Evolutionary conservation across 1,140 invertebrate species (phyloP).

Genomic region (Saccostrea cuccullata): DNA sequence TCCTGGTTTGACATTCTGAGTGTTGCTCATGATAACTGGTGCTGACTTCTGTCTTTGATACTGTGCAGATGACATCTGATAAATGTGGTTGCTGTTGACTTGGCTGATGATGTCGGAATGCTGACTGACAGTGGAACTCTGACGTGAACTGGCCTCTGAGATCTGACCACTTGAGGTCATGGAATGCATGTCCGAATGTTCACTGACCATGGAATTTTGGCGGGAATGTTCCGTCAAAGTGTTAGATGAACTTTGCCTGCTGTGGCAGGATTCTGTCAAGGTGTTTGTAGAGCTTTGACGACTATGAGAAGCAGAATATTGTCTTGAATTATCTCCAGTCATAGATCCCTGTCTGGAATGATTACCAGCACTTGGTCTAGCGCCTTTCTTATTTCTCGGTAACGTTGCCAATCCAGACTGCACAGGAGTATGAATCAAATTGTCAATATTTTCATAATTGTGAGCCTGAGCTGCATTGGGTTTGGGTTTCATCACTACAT

Average conservation of each 20-base stretch:
- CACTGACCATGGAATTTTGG: slow-evolving; percentile 45
- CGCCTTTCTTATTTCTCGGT: slow-evolving; percentile 69
- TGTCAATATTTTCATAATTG: slow-evolving; percentile 66
- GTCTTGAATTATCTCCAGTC: slow-evolving; percentile 24
- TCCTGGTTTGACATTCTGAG: slow-evolving; percentile 43
- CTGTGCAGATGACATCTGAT: slow-evolving; percentile 22
- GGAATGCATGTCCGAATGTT: slow-evolving; percentile 32
- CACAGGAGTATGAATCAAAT: slow-evolving; percentile 66
- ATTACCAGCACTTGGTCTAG: slow-evolving; percentile 34
- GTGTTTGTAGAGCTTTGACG: slow-evolving; percentile 48
- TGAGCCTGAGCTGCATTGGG: slow-evolving; percentile 54
- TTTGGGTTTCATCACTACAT: slow-evolving; percentile 69
- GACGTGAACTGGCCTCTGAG: slow-evolving; percentile 36
- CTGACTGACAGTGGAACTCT: slow-evolving; percentile 53
- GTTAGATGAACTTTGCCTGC: slow-evolving; percentile 53
- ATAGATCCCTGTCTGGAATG: slow-evolving; percentile 57
- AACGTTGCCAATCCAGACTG: slow-evolving; percentile 74
- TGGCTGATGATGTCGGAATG: slow-evolving; percentile 47
- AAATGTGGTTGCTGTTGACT: neutral
- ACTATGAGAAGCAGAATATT: slow-evolving; percentile 41
- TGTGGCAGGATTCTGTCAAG: slow-evolving; percentile 40
- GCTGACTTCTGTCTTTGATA: slow-evolving; percentile 33
- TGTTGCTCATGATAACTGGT: neutral
- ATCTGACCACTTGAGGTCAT: slow-evolving; percentile 9
- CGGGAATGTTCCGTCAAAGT: slow-evolving; percentile 49